Evolutionary conservation across 2,797 vertebrate species (phyloP).

Genomic region (Carduelis carduelis): DNA sequence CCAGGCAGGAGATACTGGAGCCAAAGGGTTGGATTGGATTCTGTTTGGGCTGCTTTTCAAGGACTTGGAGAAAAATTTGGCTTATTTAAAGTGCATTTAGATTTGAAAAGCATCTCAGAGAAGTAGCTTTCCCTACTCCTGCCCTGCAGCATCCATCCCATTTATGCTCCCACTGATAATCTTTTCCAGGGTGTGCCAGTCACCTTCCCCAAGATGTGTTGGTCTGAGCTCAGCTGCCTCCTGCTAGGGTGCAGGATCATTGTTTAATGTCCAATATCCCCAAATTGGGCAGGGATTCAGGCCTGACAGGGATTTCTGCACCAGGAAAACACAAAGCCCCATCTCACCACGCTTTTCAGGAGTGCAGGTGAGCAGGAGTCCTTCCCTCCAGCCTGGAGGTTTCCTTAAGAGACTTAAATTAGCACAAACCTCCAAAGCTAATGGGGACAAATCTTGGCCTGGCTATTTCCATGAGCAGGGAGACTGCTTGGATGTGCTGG

Average conservation of each 20-base stretch:
- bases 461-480: background rate
- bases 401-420: background rate
- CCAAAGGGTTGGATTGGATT: background rate
- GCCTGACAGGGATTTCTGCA: background rate
- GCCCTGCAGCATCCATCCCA: background rate
- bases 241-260: background rate
- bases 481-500: background rate
- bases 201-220: background rate
- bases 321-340: background rate
- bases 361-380: background rate
- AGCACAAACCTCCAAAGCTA: background rate
- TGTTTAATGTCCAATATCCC: background rate
- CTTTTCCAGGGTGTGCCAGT: background rate
- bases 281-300: accelerated
- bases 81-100: conserved; percentile 45
- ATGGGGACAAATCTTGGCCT: background rate
- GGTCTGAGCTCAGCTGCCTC: background rate
- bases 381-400: background rate
- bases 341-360: background rate
- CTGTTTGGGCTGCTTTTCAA: background rate
- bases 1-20: background rate
- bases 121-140: background rate
- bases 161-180: background rate
- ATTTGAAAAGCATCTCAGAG: conserved; percentile 11
- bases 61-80: background rate